Base-by-base conservation (phyloP, 1,140 invertebrate genomes). In the Lordiphosa stackelbergi region DNA sequence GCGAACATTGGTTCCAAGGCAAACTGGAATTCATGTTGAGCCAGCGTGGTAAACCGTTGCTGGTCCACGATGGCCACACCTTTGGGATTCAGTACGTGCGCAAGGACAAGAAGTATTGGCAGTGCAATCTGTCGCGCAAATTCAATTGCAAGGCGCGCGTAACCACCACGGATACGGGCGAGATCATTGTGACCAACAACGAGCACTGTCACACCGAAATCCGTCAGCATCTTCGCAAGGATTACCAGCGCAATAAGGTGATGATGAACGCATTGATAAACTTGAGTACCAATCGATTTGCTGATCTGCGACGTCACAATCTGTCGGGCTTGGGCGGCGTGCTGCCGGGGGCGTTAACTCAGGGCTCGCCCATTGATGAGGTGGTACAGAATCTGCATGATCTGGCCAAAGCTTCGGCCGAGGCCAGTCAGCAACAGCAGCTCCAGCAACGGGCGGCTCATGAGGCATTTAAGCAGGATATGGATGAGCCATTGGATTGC, bases 31-130 rank as follows among this genome's bases (percentile, higher is more conserved):
- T 88, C 53, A 88, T 88, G 87, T 69, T 88, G 52, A 88, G 86
- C 47, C 87, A 88, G 65, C 73, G 87, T 9, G 87, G 87, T 51
- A 88, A 88, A 38, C 87, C 87, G 5, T 51, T 88, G 13, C 70
- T 88, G n/a, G 86, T 88, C 47, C 87, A 88, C 52, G 87, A 88
- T 45, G 86, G 86, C 2, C 85, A 88, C 45, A 86, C 87, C 16
- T 88, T 88, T 41, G 87, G 87, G 42, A 88, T 88, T 10, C 87
- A 88, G 59, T 88, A 88, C 54, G 87, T 88, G 53, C 85, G 87
- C 37, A 88, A 88, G 69, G 87, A 88, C 40, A 88, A 88, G 53
- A 88, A 88, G 63, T 88, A 88, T 65, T 88, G 87, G 87, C 87
- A 88, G 58, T 88, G 87, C 49, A 88, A 88, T 66, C 72, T 88